Evolutionary conservation across 1,140 invertebrate species (phyloP).

Genomic region (Drosophila pruinosa): DNA sequence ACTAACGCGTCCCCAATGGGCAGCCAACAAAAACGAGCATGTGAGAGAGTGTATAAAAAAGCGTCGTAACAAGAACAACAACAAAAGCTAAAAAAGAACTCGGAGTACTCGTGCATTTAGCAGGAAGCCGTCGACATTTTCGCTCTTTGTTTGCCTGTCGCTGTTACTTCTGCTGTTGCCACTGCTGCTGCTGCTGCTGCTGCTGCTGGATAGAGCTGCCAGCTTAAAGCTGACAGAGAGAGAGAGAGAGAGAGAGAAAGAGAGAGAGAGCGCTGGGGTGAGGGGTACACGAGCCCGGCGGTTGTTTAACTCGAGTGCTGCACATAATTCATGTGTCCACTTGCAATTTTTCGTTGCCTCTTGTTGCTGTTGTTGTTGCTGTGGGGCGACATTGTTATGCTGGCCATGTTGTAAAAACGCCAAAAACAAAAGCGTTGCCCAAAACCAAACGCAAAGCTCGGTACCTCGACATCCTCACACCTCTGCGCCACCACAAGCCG

Average conservation of each 20-base stretch:
- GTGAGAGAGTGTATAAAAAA: constrained; percentile 68
- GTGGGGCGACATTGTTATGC: constrained; percentile 73
- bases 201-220: constrained; percentile 11
- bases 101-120: constrained; percentile 76
- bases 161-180: neutral
- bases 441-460: constrained; percentile 43
- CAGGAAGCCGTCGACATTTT: constrained; percentile 47
- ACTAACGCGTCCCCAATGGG: constrained; percentile 79
- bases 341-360: constrained; percentile 73
- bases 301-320: constrained; percentile 80
- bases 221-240: constrained; percentile 11
- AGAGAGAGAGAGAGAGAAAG: neutral
- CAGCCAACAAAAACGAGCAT: constrained; percentile 74
- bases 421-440: constrained; percentile 69
- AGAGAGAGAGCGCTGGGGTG: neutral
- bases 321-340: constrained; percentile 81
- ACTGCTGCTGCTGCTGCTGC: neutral
- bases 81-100: constrained; percentile 36
- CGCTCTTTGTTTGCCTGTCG: constrained; percentile 64
- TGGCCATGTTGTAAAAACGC: constrained; percentile 76
- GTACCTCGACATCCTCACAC: neutral
- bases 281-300: constrained; percentile 55
- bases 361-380: constrained; percentile 19
- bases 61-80: constrained; percentile 15
- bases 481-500: constrained; percentile 13